Percentiles rank a stretch among this genome's conserved stretches.
Evolutionary conservation across 2,888 invertebrate species (phyloP).

Genomic region (Orthosia incerta): DNA sequence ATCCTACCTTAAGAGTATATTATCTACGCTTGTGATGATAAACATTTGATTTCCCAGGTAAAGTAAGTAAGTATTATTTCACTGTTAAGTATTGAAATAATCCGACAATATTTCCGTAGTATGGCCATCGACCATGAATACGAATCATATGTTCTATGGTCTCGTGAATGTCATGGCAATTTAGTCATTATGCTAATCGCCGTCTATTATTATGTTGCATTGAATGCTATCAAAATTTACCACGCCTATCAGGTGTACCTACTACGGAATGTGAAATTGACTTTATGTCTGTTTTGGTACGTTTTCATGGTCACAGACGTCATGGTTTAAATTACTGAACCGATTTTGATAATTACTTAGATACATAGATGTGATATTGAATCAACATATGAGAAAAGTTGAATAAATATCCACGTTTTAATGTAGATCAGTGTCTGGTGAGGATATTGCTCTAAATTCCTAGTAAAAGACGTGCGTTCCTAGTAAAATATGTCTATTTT

Average conservation of each 20-base stretch:
- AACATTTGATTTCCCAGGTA: too few relatives aligned
- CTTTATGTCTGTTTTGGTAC: not conserved
- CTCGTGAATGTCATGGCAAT: constrained; percentile 13
- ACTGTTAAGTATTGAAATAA: not conserved
- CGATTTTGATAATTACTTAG: not conserved
- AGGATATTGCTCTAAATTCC: too few relatives aligned
- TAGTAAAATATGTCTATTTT: too few relatives aligned
- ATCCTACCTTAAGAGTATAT: too few relatives aligned
- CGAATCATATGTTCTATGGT: not conserved
- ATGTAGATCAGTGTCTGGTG: too few relatives aligned
- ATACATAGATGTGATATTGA: too few relatives aligned
- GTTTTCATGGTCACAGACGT: not conserved
- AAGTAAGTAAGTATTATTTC: too few relatives aligned
- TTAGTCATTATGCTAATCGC: constrained; percentile 17
- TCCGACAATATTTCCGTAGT: constrained; percentile 12
- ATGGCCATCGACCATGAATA: not conserved
- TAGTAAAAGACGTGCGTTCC: too few relatives aligned
- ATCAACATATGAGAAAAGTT: too few relatives aligned
- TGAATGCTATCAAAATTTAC: constrained; percentile 5
- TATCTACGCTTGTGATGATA: too few relatives aligned
- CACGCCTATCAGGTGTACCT: not conserved
- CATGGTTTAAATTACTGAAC: not conserved
- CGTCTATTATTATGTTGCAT: not conserved
- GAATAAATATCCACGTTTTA: too few relatives aligned
- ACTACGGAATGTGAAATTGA: not conserved